Conservation (phyloP, 2,888 invertebrate genomes). For the Ceriagrion tenellum region DNA sequence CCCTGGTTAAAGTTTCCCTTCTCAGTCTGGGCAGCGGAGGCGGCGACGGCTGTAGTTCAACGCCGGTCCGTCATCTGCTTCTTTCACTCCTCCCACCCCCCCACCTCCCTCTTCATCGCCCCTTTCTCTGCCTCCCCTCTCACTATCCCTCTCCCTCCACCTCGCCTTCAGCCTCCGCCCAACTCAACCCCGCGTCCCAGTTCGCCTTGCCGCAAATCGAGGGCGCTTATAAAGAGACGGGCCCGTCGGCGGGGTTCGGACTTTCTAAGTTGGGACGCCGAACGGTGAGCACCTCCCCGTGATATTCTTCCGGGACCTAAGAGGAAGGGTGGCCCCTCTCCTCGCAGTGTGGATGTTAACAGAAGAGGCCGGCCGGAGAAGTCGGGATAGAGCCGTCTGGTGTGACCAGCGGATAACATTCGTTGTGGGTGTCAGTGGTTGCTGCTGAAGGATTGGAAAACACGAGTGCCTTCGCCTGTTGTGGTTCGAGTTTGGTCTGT, state of each 20-base stretch:
- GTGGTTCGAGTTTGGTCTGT: too few relatives aligned
- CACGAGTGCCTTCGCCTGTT: too few relatives aligned
- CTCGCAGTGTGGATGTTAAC: neutral
- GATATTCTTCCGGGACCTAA: neutral
- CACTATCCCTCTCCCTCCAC: slow-evolving; percentile 9
- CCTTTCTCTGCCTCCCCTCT: neutral
- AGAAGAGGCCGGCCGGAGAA: too few relatives aligned
- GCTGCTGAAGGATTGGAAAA: too few relatives aligned
- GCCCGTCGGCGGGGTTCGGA: slow-evolving; percentile 41
- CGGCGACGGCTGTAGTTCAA: neutral
- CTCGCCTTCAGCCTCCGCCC: slow-evolving; percentile 28
- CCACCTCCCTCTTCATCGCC: slow-evolving; percentile 14
- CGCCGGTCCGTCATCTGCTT: slow-evolving; percentile 45
- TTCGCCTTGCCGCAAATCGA: slow-evolving; percentile 64
- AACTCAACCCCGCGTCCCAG: slow-evolving; percentile 55
- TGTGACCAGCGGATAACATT: too few relatives aligned
- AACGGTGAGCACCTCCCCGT: slow-evolving; percentile 9
- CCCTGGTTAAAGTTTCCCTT: neutral
- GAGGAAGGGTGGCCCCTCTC: neutral
- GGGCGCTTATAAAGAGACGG: slow-evolving; percentile 62
- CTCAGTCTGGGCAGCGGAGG: neutral
- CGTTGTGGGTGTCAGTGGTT: too few relatives aligned
- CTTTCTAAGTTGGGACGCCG: slow-evolving; percentile 57
- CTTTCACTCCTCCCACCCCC: neutral
- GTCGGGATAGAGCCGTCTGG: too few relatives aligned